phyloP scores from a whole-genome alignment of 1,140 invertebrate genomes.

The Tribolium madens region DNA sequence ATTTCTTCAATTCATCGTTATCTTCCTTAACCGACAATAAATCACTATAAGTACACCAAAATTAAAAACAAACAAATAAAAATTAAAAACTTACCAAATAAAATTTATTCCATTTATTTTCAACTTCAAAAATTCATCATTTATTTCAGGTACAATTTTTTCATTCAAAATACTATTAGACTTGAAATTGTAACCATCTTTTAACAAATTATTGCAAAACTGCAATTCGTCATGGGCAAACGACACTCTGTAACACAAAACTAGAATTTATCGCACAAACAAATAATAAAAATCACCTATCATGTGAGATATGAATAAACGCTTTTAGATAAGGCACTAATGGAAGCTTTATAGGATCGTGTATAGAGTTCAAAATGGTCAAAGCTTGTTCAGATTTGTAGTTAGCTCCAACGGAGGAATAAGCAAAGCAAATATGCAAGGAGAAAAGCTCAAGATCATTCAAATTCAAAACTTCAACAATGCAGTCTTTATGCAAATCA shows the following conservation, averaged over 20 bases:
- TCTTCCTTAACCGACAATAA: conserved; percentile 3
- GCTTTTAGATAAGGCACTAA: conserved; percentile 18
- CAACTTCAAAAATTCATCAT: conserved; percentile 7
- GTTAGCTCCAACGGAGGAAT: conserved; percentile 4
- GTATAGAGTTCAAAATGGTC: conserved; percentile 1
- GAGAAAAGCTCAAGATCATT: conserved; percentile 24
- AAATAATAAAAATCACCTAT: not conserved
- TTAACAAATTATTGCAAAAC: not conserved
- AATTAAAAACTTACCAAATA: not conserved
- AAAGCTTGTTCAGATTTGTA: conserved; percentile 15
- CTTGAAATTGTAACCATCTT: conserved; percentile 13
- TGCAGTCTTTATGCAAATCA: conserved; percentile 3
- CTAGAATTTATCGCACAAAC: not conserved
- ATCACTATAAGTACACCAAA: not conserved
- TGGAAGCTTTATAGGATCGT: conserved; percentile 14
- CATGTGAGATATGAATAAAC: conserved; percentile 12
- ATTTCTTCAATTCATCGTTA: conserved; percentile 2
- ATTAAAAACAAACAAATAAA: not conserved
- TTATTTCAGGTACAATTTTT: conserved; percentile 3
- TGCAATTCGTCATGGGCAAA: conserved; percentile 1
- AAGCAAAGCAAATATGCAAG: not conserved
- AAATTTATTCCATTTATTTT: conserved; percentile 4
- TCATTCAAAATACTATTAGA: conserved; percentile 4
- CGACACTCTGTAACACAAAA: not conserved
- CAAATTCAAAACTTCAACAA: conserved; percentile 5